These are phyloP conservation scores for Steinernema scapterisci DNA, from an alignment of 2,888 invertebrate genomes.

Conservation along the genomic window DNA sequence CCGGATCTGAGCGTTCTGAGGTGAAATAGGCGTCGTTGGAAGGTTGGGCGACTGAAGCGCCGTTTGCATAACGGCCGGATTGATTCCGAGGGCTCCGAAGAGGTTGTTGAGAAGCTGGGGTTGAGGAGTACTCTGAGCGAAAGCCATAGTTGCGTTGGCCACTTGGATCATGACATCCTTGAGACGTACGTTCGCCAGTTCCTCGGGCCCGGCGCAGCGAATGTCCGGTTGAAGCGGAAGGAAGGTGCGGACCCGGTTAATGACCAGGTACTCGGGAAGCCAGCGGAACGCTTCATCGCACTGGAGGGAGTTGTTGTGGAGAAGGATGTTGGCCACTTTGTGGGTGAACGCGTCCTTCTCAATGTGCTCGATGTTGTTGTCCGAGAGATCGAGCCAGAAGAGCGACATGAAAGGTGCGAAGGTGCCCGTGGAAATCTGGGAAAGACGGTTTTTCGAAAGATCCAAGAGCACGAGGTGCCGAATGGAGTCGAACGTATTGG, in stretches of 20 bases:
- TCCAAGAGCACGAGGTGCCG: conserved; percentile 57
- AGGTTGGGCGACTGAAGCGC: background rate
- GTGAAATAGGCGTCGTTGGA: background rate
- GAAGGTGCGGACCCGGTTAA: conserved; percentile 62
- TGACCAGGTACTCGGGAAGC: conserved; percentile 57
- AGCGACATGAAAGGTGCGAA: conserved; percentile 54
- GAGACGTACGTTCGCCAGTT: conserved; percentile 51
- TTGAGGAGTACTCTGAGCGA: background rate
- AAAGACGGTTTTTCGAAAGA: conserved; percentile 76
- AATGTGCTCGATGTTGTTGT: conserved; percentile 56
- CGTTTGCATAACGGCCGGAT: background rate
- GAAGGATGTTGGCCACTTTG: conserved; percentile 4
- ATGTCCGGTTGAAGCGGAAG: conserved; percentile 64
- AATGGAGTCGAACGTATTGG: conserved; percentile 52
- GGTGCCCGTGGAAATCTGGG: conserved; percentile 75
- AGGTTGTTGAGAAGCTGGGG: background rate
- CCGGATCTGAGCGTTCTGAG: background rate
- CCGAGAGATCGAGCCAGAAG: conserved; percentile 63
- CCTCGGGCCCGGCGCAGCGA: conserved; percentile 56
- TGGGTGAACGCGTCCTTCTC: conserved; percentile 52
- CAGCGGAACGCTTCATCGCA: conserved; percentile 63
- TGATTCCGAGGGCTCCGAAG: conserved; percentile 26
- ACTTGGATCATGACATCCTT: conserved; percentile 67
- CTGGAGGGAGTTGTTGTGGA: conserved; percentile 56
- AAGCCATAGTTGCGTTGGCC: conserved; percentile 58